Evolutionary conservation across 64 coral and sea anemone species (phyloP).

Genomic region (Porites lutea): DNA sequence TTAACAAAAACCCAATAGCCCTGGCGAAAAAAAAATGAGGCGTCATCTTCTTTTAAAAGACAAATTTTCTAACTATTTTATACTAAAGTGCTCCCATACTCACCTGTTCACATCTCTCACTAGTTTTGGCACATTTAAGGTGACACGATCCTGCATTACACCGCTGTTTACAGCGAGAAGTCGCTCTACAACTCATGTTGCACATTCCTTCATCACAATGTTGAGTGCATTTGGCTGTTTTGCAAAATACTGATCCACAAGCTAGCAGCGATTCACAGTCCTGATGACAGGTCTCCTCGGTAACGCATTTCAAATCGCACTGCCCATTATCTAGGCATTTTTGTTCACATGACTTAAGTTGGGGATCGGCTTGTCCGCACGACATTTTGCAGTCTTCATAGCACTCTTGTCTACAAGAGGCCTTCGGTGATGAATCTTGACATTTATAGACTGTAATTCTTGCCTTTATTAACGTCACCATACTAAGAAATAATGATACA

Average conservation of each 20-base stretch:
- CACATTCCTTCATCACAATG: neutral
- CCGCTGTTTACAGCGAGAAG: neutral
- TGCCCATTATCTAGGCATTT: neutral
- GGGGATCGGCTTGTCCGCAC: neutral
- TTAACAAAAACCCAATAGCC: neutral
- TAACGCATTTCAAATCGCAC: slow-evolving; percentile 23
- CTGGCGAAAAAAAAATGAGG: too few relatives aligned
- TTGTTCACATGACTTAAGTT: slow-evolving; percentile 32
- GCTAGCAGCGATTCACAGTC: neutral
- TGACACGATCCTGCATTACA: slow-evolving; percentile 29
- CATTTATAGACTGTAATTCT: neutral
- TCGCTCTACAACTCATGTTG: neutral
- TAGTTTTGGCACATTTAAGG: slow-evolving; percentile 26
- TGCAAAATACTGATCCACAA: slow-evolving; percentile 8
- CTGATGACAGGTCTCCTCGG: slow-evolving; percentile 14
- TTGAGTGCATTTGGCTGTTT: slow-evolving; percentile 30
- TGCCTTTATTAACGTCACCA: neutral
- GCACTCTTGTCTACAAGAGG: slow-evolving; percentile 15
- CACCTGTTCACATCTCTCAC: slow-evolving; percentile 2
- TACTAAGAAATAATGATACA: neutral
- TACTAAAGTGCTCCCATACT: neutral
- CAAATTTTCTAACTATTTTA: too few relatives aligned
- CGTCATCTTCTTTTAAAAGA: too few relatives aligned
- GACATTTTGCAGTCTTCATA: slow-evolving; percentile 30
- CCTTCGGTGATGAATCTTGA: neutral